Evolutionary conservation across 2,797 vertebrate genomes (phyloP), one percentile per base, ranked within the genome.

Genomic region (Coracias cyanogaster): DNA sequence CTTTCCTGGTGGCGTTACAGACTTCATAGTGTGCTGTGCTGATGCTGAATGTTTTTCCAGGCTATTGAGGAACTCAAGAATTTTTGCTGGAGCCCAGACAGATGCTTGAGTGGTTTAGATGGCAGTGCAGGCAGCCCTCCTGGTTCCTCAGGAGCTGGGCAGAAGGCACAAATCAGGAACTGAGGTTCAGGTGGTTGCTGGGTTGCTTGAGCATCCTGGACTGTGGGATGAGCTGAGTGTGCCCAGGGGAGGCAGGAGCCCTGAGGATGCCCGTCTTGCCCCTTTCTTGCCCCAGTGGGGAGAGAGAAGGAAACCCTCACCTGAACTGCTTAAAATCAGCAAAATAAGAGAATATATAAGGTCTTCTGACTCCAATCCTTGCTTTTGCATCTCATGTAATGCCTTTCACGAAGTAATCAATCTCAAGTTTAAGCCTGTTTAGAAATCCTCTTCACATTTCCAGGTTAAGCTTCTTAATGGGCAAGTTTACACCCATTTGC

Each of bases 371-470:
- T 73, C 33, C 10, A 35, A 12, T 66, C 25, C 29, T 21, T 92
- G n/a, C 19, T 76, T 90, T 84, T 79, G 66, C 48, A 67, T 89
- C 18, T 84, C 14, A 0, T 77, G 4, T 48, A 88, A 79, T 62
- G n/a, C 17, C 37, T 89, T 79, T 73, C 31, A 24, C 73, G 45
- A 60, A 76, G 29, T 45, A 84, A 66, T 83, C 41, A 39, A 19
- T 77, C 66, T 89, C 15, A 64, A 39, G 4, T 73, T 71, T 70
- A 90, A 77, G 33, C 37, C 26, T 95, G 25, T 77, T 94, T 60
- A 84, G 39, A 86, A 90, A 66, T 55, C n/a, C 49, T 83, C 37
- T 70, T 92, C 31, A 15, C 9, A 1, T 70, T 66, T 92, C 52
- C 16, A 55, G n/a, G 12, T n/a, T 83, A 79, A 86, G 70, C 61